Percentiles rank a stretch among this genome's conserved stretches.
These are phyloP conservation scores for Maconellicoccus hirsutus DNA, from an alignment of 1,140 invertebrate genomes.

Conservation along the genomic window DNA sequence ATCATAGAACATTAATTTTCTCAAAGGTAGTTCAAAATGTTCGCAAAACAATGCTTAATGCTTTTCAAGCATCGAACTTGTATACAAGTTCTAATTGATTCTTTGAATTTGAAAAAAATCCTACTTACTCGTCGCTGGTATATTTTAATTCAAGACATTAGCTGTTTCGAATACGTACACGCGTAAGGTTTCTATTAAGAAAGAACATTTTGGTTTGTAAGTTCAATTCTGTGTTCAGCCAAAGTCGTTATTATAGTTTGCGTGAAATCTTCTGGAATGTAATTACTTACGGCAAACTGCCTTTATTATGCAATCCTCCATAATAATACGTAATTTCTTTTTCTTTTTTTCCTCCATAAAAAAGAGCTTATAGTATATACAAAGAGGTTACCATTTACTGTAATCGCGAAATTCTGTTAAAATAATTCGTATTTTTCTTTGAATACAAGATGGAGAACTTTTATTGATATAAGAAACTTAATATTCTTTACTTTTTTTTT, in stretches of 20 bases:
- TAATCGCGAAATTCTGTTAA: too few species aligned
- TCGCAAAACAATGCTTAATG: too few species aligned
- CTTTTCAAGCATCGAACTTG: background rate
- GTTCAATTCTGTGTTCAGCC: background rate
- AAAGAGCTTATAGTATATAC: too few species aligned
- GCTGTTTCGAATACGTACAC: background rate
- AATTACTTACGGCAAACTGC: background rate
- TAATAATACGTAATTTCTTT: too few species aligned
- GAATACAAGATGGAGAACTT: too few species aligned
- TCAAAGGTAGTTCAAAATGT: background rate
- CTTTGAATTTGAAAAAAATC: background rate
- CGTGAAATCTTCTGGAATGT: background rate
- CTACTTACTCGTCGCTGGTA: background rate
- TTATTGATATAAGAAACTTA: too few species aligned
- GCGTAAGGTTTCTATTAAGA: background rate
- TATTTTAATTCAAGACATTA: background rate
- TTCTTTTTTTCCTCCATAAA: too few species aligned
- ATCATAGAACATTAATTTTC: background rate
- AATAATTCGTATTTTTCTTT: too few species aligned
- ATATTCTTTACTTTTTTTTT: too few species aligned
- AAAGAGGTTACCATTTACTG: too few species aligned
- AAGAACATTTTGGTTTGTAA: background rate
- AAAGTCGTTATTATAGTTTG: slow-evolving; percentile 1
- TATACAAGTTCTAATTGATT: background rate
- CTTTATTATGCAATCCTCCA: background rate